Conservation (phyloP, 92 coral and sea anemone genomes). For the Micromussa lordhowensis region DNA sequence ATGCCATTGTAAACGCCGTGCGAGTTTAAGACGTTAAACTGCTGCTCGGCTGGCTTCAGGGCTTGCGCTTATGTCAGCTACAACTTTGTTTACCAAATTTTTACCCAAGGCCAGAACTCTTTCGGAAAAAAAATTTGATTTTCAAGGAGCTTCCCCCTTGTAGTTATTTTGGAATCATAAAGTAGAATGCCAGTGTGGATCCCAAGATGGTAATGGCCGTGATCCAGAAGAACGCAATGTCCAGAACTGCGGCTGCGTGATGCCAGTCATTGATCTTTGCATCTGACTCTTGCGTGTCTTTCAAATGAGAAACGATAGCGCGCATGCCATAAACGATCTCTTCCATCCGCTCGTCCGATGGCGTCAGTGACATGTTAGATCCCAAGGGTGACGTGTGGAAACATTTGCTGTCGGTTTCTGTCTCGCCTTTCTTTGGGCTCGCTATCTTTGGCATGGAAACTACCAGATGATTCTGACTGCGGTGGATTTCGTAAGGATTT, state of each 20-base stretch:
- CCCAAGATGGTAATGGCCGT: constrained; percentile 80
- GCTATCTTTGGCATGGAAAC: constrained; percentile 60
- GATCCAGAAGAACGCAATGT: constrained; percentile 89
- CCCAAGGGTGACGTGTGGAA: constrained; percentile 49
- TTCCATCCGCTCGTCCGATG: constrained; percentile 78
- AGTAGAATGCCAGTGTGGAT: constrained; percentile 87
- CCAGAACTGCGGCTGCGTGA: constrained; percentile 93
- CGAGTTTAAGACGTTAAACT: neutral
- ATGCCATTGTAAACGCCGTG: neutral
- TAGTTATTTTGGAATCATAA: constrained; percentile 74
- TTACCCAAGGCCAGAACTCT: neutral
- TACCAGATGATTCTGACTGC: constrained; percentile 58
- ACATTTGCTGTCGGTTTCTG: constrained; percentile 50
- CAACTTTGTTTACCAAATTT: neutral
- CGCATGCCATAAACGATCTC: constrained; percentile 80
- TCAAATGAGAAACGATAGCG: constrained; percentile 85
- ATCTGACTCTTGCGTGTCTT: constrained; percentile 83
- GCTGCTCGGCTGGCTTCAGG: too few species aligned
- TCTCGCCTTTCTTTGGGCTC: constrained; percentile 42
- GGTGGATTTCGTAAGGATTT: constrained; percentile 71
- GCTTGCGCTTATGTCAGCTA: neutral
- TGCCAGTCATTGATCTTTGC: constrained; percentile 91
- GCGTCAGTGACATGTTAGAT: constrained; percentile 68
- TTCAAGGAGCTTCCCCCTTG: neutral
- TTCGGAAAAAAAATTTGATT: neutral